Percentiles rank a stretch among this genome's conserved stretches.
These are phyloP conservation scores for Novumbra hubbsi DNA, from an alignment of 2,797 vertebrate species.

Conservation along the genomic window DNA sequence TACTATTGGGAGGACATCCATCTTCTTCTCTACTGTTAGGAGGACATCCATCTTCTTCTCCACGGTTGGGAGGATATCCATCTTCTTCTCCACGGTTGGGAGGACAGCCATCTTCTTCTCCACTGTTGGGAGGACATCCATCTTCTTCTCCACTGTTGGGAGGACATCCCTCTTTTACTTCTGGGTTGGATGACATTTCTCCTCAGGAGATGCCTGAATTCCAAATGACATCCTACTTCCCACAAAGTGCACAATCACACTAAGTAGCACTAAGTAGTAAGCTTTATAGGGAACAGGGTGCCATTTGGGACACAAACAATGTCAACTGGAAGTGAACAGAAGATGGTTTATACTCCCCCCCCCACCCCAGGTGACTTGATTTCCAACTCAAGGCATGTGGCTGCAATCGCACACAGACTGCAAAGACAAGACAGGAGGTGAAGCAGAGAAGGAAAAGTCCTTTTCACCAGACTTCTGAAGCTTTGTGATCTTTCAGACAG, in stretches of 20 bases:
- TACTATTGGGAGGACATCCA: too few species aligned
- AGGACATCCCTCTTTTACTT: slow-evolving; percentile 19
- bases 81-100: too few species aligned
- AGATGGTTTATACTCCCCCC: too few species aligned
- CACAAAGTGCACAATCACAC: neutral
- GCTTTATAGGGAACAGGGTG: neutral
- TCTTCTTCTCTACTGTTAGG: too few species aligned
- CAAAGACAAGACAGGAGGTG: neutral
- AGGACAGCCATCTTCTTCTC: slow-evolving; percentile 19
- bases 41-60: slow-evolving; percentile 20
- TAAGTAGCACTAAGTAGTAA: too few species aligned
- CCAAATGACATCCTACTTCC: neutral
- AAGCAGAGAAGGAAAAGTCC: neutral
- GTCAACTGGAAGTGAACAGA: too few species aligned
- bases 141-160: slow-evolving; percentile 18
- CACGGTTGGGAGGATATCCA: slow-evolving; percentile 13
- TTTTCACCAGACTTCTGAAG: neutral
- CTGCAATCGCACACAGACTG: too few species aligned
- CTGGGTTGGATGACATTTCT: too few species aligned
- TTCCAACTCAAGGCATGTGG: too few species aligned
- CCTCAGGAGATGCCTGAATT: neutral
- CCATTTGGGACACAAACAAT: neutral
- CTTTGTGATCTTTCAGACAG: too few species aligned
- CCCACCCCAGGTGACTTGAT: too few species aligned
- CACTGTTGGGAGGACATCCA: slow-evolving; percentile 14